A percentile compares a stretch with the other conserved stretches of the same genome.
These are phyloP conservation scores for Ormia ochracea DNA, from an alignment of 2,888 invertebrate genomes.

Conservation along the genomic window DNA sequence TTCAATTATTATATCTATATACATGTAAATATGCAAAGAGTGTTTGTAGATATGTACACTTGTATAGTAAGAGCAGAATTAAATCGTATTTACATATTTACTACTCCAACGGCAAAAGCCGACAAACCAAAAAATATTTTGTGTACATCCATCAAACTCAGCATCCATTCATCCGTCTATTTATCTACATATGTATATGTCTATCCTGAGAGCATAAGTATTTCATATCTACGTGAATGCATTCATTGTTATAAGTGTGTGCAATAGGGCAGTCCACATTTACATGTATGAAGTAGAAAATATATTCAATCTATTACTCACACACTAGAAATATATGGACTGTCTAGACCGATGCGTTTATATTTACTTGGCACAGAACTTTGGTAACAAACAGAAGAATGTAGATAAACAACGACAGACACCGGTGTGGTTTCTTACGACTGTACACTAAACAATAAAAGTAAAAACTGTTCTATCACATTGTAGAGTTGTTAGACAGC, in stretches of 20 bases:
- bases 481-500: too few relatives aligned
- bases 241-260: not conserved
- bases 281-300: not conserved
- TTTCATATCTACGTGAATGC: slow-evolving; percentile 13
- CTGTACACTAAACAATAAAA: too few relatives aligned
- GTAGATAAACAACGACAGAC: too few relatives aligned
- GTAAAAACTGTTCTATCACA: too few relatives aligned
- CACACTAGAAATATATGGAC: not conserved
- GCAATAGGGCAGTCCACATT: not conserved
- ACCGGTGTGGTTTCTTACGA: too few relatives aligned
- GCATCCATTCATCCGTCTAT: slow-evolving; percentile 10
- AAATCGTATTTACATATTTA: not conserved
- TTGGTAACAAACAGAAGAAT: too few relatives aligned
- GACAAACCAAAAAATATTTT: slow-evolving; percentile 7
- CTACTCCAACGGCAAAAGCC: not conserved
- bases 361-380: too few relatives aligned
- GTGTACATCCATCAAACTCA: slow-evolving; percentile 17
- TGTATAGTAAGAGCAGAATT: not conserved
- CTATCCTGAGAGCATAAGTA: slow-evolving; percentile 27
- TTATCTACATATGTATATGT: slow-evolving; percentile 14
- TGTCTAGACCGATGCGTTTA: too few relatives aligned
- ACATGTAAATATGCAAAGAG: not conserved
- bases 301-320: too few relatives aligned
- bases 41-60: not conserved
- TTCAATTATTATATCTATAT: not conserved